Evolutionary conservation across 2,888 invertebrate species (phyloP), one percentile per base, ranked within the genome.

Genomic region (Leptarthrus brevirostris): DNA sequence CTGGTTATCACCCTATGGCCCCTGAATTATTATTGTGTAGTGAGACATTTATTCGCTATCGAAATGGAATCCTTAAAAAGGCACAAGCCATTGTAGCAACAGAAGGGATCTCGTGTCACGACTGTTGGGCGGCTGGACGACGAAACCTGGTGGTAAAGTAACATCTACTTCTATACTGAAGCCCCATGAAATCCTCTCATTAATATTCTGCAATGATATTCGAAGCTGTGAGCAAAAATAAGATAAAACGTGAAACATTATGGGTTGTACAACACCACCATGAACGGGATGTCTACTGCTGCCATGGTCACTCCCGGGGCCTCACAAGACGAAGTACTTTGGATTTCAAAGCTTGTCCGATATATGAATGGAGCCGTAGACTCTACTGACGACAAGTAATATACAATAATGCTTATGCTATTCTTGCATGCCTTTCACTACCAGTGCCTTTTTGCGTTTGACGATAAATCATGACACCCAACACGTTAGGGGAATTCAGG

Each of bases 141-240:
- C 12, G 24, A n/a, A 53, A 47, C 66, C 26, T 49, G 66, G 44
- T 49, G 16, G 30, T 8, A 8, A 36, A 61, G 30, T 70, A 52
- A 70, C 52, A 70, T 52, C 52, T 34, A 70, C 52, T n/a, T n/a
- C n/a, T 70, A 70, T 36, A 53, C 52, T 30, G 70, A 26, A 49
- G 36, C 34, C 34, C 34, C 36, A 34, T 52, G 36, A 70, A 70
- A 70, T 70, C 70, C 36, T 34, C 53, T 70, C 70, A 70, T 70
- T 70, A 70, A 70, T 70, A 70, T 70, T 70, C 70, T 34, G 36
- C 70, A 70, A 49, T 14, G 70, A 34, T 70, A 70, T n/a, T n/a
- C n/a, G 70, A 70, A 53, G 30, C 52, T 52, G 52, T 70, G 70
- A 70, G 52, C 53, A 34, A 53, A 53, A 70, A 70, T 52, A 70